Conservation (phyloP, 2,888 invertebrate genomes). For the Phrixothrix hirtus region DNA sequence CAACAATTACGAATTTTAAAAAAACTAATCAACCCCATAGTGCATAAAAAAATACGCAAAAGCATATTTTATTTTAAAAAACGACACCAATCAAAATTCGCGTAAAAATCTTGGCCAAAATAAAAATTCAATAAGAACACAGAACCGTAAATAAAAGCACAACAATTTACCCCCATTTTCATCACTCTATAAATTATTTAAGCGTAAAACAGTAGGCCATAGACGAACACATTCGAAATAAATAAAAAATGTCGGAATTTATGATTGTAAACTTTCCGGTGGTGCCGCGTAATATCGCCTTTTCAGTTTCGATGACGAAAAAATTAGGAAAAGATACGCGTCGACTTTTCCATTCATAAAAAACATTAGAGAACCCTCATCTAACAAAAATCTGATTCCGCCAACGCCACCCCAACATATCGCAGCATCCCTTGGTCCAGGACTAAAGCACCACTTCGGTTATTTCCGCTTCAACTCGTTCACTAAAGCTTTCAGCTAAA, state of each 20-base stretch:
- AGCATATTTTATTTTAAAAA: constrained; percentile 7
- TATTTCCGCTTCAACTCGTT: constrained; percentile 16
- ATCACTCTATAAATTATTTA: constrained; percentile 14
- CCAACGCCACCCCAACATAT: constrained; percentile 28
- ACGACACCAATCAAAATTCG: not conserved
- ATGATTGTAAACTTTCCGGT: not conserved
- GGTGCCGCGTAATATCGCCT: not conserved
- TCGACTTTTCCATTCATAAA: constrained; percentile 1
- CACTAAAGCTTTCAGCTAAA: constrained; percentile 16
- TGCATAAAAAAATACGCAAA: constrained; percentile 13
- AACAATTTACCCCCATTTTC: constrained; percentile 14
- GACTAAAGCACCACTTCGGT: constrained; percentile 22
- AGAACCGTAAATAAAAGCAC: constrained; percentile 1
- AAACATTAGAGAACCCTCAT: constrained; percentile 5
- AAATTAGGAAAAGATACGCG: constrained; percentile 10
- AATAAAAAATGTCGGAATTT: not conserved
- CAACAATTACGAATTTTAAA: constrained; percentile 6
- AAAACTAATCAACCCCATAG: constrained; percentile 16
- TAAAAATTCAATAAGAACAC: not conserved
- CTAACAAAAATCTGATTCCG: constrained; percentile 16
- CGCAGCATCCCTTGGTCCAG: constrained; percentile 32
- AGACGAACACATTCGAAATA: constrained; percentile 2
- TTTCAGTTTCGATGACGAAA: not conserved
- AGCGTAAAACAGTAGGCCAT: constrained; percentile 5
- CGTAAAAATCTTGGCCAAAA: not conserved